phyloP scores from a whole-genome alignment of 1,140 invertebrate genomes.

The Asobara japonica region DNA sequence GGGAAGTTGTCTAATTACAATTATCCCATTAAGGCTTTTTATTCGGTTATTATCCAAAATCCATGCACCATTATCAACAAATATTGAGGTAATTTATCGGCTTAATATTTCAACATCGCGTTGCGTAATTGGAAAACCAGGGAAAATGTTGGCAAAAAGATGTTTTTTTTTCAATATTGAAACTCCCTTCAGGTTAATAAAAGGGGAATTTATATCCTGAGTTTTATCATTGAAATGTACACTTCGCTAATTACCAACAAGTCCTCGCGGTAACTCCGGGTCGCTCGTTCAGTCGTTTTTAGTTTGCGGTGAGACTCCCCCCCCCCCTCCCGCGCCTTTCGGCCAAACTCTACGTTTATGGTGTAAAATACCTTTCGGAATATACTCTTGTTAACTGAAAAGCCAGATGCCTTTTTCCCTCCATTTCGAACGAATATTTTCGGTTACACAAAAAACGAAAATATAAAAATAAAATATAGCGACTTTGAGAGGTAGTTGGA shows the following conservation, averaged over 20 bases:
- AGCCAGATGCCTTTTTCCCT: not conserved
- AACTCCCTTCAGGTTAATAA: not conserved
- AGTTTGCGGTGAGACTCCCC: not conserved
- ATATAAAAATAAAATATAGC: not conserved
- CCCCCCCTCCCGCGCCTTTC: not conserved
- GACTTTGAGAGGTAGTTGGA: not conserved
- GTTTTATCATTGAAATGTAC: slow-evolving; percentile 16
- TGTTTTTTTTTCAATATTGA: too few relatives aligned
- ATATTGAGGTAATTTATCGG: too few relatives aligned
- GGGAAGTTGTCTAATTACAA: too few relatives aligned
- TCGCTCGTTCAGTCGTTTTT: slow-evolving; percentile 11
- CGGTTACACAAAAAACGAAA: not conserved
- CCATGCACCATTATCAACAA: too few relatives aligned
- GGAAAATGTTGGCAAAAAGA: too few relatives aligned
- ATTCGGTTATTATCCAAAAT: too few relatives aligned
- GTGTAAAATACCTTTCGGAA: slow-evolving; percentile 13
- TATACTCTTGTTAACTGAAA: not conserved
- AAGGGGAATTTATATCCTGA: not conserved
- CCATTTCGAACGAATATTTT: not conserved
- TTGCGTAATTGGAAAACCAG: too few relatives aligned
- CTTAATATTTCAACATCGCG: too few relatives aligned
- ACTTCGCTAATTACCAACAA: slow-evolving; percentile 18
- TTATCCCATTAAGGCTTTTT: too few relatives aligned
- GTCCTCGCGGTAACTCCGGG: not conserved
- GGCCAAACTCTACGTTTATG: not conserved